These are phyloP conservation scores for Sarcophaga variegata DNA, from an alignment of 2,888 invertebrate species.

Conservation along the genomic window DNA sequence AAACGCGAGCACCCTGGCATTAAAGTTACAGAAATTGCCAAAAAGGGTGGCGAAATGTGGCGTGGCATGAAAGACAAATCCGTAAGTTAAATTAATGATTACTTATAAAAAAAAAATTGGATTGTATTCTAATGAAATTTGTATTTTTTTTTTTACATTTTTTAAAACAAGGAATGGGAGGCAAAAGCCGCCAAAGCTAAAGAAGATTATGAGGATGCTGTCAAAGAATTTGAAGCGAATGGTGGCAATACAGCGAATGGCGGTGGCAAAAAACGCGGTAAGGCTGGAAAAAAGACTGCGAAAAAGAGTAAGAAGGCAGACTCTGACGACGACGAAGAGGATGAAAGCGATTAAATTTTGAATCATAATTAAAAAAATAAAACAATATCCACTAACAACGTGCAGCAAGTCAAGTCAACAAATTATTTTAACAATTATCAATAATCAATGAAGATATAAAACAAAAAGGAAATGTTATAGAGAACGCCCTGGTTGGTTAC, in stretches of 20 bases:
- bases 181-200: conserved; percentile 93
- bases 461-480: neutral
- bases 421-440: neutral
- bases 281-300: conserved; percentile 82
- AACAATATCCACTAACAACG: conserved; percentile 53
- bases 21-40: conserved; percentile 94
- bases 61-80: conserved; percentile 92
- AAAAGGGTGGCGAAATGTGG: conserved; percentile 97
- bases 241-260: conserved; percentile 84
- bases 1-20: conserved; percentile 94
- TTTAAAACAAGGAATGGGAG: conserved; percentile 90
- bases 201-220: conserved; percentile 92
- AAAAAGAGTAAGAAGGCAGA: conserved; percentile 84
- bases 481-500: conserved; percentile 20
- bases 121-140: neutral
- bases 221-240: conserved; percentile 93
- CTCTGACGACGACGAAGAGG: conserved; percentile 85
- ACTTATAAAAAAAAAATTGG: neutral
- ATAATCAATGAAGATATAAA: neutral
- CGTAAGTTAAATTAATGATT: conserved; percentile 82
- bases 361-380: conserved; percentile 33
- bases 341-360: conserved; percentile 85
- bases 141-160: conserved; percentile 8
- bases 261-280: conserved; percentile 83
- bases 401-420: conserved; percentile 50